Conservation (phyloP, 1,140 invertebrate genomes). For the Drosophila truncata region DNA sequence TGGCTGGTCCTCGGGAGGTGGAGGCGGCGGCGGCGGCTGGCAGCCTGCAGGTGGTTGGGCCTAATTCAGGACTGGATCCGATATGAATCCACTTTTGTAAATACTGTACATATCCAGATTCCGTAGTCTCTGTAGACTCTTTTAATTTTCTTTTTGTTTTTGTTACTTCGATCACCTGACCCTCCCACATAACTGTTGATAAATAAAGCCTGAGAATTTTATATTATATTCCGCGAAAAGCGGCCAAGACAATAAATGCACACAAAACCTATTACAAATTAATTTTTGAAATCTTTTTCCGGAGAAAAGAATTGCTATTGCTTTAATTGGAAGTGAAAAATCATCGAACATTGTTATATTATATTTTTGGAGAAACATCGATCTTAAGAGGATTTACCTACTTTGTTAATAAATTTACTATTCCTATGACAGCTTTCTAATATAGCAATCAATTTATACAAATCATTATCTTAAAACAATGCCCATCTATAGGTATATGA, state of each 20-base stretch:
- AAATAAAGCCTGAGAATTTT: slow-evolving; percentile 14
- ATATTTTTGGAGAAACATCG: background rate
- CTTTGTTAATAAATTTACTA: too few relatives aligned
- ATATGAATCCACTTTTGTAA: slow-evolving; percentile 47
- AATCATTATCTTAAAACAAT: too few relatives aligned
- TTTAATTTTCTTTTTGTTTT: slow-evolving; percentile 28
- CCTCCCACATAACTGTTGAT: slow-evolving; percentile 25
- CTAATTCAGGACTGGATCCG: slow-evolving; percentile 22
- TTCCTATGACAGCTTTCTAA: too few relatives aligned
- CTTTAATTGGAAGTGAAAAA: background rate
- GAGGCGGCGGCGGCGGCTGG: slow-evolving; percentile 73
- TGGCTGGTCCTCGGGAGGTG: slow-evolving; percentile 30
- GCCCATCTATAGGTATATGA: too few relatives aligned
- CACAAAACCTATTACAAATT: slow-evolving; percentile 12
- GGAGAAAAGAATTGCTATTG: background rate
- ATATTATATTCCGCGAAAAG: slow-evolving; percentile 3
- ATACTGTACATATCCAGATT: slow-evolving; percentile 69
- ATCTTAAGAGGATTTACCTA: too few relatives aligned
- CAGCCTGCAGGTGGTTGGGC: slow-evolving; percentile 81
- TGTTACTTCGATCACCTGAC: background rate
- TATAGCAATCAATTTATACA: too few relatives aligned
- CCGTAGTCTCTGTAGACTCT: background rate
- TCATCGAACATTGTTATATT: too few relatives aligned
- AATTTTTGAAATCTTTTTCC: background rate
- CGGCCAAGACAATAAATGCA: slow-evolving; percentile 28